Conservation (phyloP, 2,888 invertebrate species). For the Acronicta psi region DNA sequence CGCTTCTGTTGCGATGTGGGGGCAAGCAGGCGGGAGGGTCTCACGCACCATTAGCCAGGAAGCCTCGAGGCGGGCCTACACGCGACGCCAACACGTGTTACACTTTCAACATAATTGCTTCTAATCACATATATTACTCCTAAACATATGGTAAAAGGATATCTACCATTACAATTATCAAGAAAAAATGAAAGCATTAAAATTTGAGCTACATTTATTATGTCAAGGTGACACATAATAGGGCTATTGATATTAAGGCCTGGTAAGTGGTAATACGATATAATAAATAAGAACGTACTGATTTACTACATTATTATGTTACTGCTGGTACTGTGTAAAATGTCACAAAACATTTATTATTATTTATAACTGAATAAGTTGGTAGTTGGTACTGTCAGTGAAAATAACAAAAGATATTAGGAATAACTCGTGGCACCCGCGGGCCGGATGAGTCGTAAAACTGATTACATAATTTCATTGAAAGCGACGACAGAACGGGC, state of each 20-base stretch:
- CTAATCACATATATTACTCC: constrained; percentile 76
- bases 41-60: constrained; percentile 85
- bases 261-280: no score
- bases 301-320: constrained; percentile 19
- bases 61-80: constrained; percentile 76
- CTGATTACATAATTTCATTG: constrained; percentile 86
- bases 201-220: neutral
- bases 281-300: constrained; percentile 13
- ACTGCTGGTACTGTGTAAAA: no score
- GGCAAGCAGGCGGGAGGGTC: constrained; percentile 53
- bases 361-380: constrained; percentile 42
- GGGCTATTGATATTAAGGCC: neutral
- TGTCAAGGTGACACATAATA: neutral
- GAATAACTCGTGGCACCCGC: constrained; percentile 74
- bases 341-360: no score
- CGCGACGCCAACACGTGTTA: constrained; percentile 84
- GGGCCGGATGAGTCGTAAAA: constrained; percentile 81
- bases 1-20: constrained; percentile 55
- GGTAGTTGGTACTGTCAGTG: constrained; percentile 26
- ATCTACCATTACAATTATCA: constrained; percentile 20
- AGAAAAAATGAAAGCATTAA: constrained; percentile 9
- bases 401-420: constrained; percentile 62
- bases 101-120: constrained; percentile 86
- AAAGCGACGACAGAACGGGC: constrained; percentile 79
- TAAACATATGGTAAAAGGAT: constrained; percentile 28